A percentile compares a stretch with the other conserved stretches of the same genome.
phyloP scores from a whole-genome alignment of 2,888 invertebrate species.

The Epiblema foenella region DNA sequence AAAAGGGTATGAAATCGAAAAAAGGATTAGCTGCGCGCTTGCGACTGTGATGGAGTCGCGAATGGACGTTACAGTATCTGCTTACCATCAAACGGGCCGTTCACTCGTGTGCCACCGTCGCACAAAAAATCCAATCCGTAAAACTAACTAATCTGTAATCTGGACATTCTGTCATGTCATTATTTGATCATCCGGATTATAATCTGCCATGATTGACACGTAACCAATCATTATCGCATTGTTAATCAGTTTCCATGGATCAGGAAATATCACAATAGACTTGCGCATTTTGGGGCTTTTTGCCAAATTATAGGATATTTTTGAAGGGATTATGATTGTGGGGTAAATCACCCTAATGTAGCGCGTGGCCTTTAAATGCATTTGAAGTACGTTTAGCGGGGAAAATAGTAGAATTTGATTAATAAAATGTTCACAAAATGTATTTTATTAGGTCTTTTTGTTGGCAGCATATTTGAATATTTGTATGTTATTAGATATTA shows the following conservation, averaged over 20 bases:
- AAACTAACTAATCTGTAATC: conserved; percentile 1
- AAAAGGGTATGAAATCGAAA: too few relatives aligned
- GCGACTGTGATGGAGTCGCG: too few relatives aligned
- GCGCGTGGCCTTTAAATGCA: conserved; percentile 28
- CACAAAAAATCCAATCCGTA: not conserved
- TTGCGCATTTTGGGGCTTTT: conserved; percentile 39
- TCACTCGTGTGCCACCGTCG: too few relatives aligned
- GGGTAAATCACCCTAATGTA: conserved; percentile 24
- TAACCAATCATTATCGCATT: conserved; percentile 24
- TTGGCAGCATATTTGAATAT: too few relatives aligned
- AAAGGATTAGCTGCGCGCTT: too few relatives aligned
- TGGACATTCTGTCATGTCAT: conserved; percentile 20
- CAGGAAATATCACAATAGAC: conserved; percentile 21
- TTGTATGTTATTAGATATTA: too few relatives aligned
- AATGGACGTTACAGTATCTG: too few relatives aligned
- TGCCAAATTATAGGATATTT: conserved; percentile 41
- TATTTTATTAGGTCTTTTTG: not conserved
- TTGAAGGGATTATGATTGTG: conserved; percentile 37
- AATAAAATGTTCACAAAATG: not conserved
- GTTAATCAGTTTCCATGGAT: conserved; percentile 38
- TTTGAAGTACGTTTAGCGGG: not conserved
- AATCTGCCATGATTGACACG: conserved; percentile 28
- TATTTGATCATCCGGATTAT: conserved; percentile 20
- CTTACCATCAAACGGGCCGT: too few relatives aligned
- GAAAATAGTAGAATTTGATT: not conserved